These are phyloP conservation scores for Eilema griseolum DNA, from an alignment of 2,888 invertebrate species.

Conservation along the genomic window DNA sequence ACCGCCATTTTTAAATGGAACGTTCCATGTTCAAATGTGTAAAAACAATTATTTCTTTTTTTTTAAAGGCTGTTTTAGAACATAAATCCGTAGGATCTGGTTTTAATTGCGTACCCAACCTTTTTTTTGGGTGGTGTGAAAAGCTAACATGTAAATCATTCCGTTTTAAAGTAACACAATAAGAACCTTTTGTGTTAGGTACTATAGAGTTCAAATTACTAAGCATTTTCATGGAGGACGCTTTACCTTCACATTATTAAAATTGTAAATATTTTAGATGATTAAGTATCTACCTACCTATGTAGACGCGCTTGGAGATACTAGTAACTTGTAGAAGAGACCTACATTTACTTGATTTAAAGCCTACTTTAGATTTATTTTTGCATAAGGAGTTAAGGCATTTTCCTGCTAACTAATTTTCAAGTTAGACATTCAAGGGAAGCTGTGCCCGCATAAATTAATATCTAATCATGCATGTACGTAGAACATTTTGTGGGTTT, in stretches of 20 bases:
- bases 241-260: background rate
- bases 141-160: slow-evolving; percentile 25
- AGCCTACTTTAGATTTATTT: background rate
- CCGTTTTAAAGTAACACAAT: background rate
- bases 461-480: background rate
- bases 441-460: background rate
- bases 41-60: slow-evolving; percentile 38
- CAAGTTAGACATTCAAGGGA: background rate
- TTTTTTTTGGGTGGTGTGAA: slow-evolving; percentile 19
- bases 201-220: background rate
- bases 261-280: background rate
- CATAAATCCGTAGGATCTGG: slow-evolving; percentile 32
- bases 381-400: background rate
- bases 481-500: background rate
- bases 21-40: slow-evolving; percentile 27
- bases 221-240: background rate
- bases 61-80: slow-evolving; percentile 16
- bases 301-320: background rate
- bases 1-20: slow-evolving; percentile 32
- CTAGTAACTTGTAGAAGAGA: background rate
- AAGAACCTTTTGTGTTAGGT: background rate
- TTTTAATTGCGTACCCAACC: slow-evolving; percentile 35
- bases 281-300: background rate
- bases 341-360: background rate
- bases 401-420: background rate